phyloP scores from a whole-genome alignment of 2,797 vertebrate species.

The Notamacropus eugenii region DNA sequence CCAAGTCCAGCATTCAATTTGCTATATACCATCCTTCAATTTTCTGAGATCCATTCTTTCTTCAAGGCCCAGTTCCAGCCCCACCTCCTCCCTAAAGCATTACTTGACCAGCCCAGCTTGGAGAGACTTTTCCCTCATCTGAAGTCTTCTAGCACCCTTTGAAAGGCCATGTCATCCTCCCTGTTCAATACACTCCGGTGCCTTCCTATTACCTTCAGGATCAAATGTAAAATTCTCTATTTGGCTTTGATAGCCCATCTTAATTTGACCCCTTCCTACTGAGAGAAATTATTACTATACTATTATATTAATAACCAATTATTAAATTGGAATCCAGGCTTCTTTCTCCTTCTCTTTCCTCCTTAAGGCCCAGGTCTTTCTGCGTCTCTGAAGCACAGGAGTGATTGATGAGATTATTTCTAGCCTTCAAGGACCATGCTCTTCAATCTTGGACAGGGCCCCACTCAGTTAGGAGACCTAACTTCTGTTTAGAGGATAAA shows the following conservation, averaged over 20 bases:
- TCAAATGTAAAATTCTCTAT: background rate
- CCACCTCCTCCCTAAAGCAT: constrained; percentile 9
- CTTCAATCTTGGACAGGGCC: background rate
- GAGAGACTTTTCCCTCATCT: background rate
- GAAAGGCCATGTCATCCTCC: background rate
- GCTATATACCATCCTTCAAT: background rate
- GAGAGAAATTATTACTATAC: background rate
- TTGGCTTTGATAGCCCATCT: background rate
- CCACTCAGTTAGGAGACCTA: background rate
- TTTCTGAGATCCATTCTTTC: background rate
- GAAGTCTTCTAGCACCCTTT: background rate
- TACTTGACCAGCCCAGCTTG: background rate
- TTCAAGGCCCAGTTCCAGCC: background rate
- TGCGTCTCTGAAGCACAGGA: too few relatives aligned
- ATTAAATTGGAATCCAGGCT: too few relatives aligned
- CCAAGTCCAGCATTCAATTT: background rate
- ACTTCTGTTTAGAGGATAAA: background rate
- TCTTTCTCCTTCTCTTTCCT: too few relatives aligned
- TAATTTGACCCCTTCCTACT: background rate
- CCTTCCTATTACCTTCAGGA: background rate
- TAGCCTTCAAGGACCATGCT: background rate
- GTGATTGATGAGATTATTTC: background rate
- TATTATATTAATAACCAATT: too few relatives aligned
- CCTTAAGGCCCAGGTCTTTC: too few relatives aligned
- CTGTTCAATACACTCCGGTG: background rate